Evolutionary conservation across 2,113 vertebrate species (phyloP), one percentile per base, ranked within the genome.

Genomic region (Porphyrio hochstetteri): DNA sequence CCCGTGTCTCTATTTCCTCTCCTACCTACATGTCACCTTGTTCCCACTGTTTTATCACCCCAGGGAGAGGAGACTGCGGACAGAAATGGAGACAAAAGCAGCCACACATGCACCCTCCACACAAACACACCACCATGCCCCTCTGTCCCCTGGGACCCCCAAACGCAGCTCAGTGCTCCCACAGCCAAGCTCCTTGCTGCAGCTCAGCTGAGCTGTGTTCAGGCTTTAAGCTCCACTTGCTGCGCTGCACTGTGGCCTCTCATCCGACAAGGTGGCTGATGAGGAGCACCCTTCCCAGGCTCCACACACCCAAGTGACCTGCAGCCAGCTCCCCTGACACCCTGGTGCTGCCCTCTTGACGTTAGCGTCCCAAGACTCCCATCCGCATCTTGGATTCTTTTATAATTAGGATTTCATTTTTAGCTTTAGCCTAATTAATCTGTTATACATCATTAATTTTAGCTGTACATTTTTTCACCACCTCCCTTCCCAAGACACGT

Each of bases 401-500:
- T 59, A 12, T 6, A 38, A 82, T 57, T 27, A 48, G 68, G 17
- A 67, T 84, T 92, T 91, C 63, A 38, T 60, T 82, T 65, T 93
- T 67, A 80, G 65, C 46, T 31, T 77, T 21, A 46, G 16, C 25
- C 11, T 75, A 68, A 84, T 88, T 91, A 74, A 89, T 90, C 69
- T 48, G 38, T n/a, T 85, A 64, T 20, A 44, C 40, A 60, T 79
- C 70, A 64, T 93, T 95, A 89, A 91, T 72, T 75, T 42, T 18
- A 13, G 5, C 44, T 24, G 21, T 60, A 93, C 95, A 85, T 80
- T 76, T 91, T 91, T 12, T 15, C 67, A 56, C 16, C 83, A 64
- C 74, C 91, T 94, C 85, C n/a, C 29, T 59, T 91, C 44, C 52
- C 71, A 13, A 60, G 87, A 6, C 48, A 65, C 82, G 91, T 74